Base-by-base conservation (phyloP, 1,140 invertebrate genomes). In the Sarcophaga bullata region DNA sequence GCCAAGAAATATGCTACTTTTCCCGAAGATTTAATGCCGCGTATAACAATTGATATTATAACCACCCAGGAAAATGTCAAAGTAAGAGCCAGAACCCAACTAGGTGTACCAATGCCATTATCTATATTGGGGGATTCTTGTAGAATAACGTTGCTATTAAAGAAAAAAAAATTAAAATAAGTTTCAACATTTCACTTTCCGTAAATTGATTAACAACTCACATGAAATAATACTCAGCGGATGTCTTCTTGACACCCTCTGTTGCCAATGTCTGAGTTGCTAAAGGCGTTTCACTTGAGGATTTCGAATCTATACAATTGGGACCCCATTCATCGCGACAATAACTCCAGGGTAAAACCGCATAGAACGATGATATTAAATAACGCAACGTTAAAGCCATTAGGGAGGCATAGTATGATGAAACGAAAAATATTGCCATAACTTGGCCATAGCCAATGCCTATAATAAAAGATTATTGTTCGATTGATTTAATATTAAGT, bases 1-100 rank as follows among this genome's bases (percentile, higher is more conserved):
- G 96, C 96, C 0, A 96, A 92, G 88, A 97, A 97, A 87, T 97
- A 97, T 2, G 95, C 92, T 0, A 93, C 94, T 90, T 95, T 95
- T 75, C 95, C 95, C 0, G 94, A 94, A 84, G 94, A 94, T 86
- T 94, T 93, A 0, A 97, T 95, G 46, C 97, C 97, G 85, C 93
- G 93, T 73, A 95, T 93, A 13, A 97, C 93, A 73, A 96, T 94
- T 37, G 95, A 85, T 86, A 95, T 96, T 37, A 97, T 93, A 7
- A 94, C 88, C 10, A 95, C 81, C 96, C 96, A 98, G 0, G 95
- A 93, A 8, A 92, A 91, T 1, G 96, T 88, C 6, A 98, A 91
- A 80, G 95, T 95, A 0, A 97, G 86, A 0, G 93, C 93, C 47
- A 97, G 90, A 87, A 94, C 93, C 95, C 94, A 96, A 82, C 95